Evolutionary conservation across 2,113 vertebrate species (phyloP), one percentile per base, ranked within the genome.

Genomic region (Struthidea cinerea): DNA sequence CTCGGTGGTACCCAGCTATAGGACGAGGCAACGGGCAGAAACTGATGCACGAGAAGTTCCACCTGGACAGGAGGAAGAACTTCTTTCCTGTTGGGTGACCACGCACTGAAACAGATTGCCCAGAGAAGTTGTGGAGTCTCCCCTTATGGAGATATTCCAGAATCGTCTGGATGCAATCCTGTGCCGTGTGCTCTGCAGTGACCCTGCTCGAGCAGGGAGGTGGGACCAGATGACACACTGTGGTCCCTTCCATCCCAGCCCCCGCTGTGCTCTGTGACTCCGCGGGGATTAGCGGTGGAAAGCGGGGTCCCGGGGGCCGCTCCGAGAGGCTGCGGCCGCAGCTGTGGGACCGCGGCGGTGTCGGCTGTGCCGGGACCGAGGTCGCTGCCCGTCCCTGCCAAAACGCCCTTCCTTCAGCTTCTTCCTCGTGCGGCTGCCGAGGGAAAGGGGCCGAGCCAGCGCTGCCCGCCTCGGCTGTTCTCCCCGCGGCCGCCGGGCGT

Each of bases 251-350:
- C 49, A 55, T 0, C 30, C 65, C 6, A 4, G 4, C 3, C 35
- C 35, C 4, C 4, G 35, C 56, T 15, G 24, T 28, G 13, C 14
- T 10, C 33, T 33, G 46, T 19, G 39, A 1, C 32, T 26, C 14
- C 9, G 28, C 6, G 22, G 22, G 46, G 11, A 12, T 18, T 2
- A 10, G 44, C 2, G 28, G 9, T 6, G 69, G 10, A 17, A 22
- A 19, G 32, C 7, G 27, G 23, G 8, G 2, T 24, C 39, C 19
- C 15, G 1, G 8, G 3, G 12, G 5, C 0, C 11, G 13, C 26
- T 33, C 9, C 11, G 11, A 16, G 41, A 7, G 27, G 46, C 52
- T 4, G 60, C 19, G 19, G 7, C 30, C 6, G 41, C 46, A 9
- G 33, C 22, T 12, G 16, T 0, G 68, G 18, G 27, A 9, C 26